Evolutionary conservation across 2,113 vertebrate genomes (phyloP), one percentile per base, ranked within the genome.

Genomic region (Prietella phreatophila): DNA sequence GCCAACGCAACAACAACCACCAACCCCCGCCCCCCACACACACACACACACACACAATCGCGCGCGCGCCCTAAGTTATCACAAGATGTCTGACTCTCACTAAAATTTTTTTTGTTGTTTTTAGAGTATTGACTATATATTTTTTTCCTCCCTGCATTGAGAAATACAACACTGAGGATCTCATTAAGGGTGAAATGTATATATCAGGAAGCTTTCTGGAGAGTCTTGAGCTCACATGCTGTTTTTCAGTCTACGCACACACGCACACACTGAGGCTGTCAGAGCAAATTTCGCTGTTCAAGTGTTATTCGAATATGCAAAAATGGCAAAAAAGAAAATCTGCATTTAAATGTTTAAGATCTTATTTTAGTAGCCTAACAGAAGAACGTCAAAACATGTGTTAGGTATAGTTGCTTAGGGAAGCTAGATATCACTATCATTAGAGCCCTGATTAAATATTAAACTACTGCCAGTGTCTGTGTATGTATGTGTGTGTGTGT

Each of bases 161-260:
- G 50, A 86, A 86, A 86, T 82, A 58, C 61, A 71, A 55, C 78
- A 58, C 85, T 86, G 30, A 80, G 58, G 76, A 86, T 82, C 85
- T 82, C 75, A 86, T 82, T 82, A 86, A 56, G 61, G 78, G 78
- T 82, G 61, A 80, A 81, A 67, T 86, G 61, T 79, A 86, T 86
- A 81, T 86, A 86, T 81, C 76, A 67, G 78, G 50, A 82, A 80
- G 33, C 85, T 65, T 81, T 76, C 85, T 81, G 76, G 47, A 67
- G 76, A 39, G 56, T 80, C 47, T 86, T 20, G 42, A 0, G 47
- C 61, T 69, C 85, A 55, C 50, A 19, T 55, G 17, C 61, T 42
- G 85, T 82, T 86, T 82, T 71, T 69, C 78, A 67, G 78, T 86
- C 60, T 47, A 47, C 19, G 61, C 69, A 88, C 86, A 87, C 56